Percentiles rank a stretch among this genome's conserved stretches.
phyloP scores from a whole-genome alignment of 2,888 invertebrate genomes.

The Ophonus ardosiacus region DNA sequence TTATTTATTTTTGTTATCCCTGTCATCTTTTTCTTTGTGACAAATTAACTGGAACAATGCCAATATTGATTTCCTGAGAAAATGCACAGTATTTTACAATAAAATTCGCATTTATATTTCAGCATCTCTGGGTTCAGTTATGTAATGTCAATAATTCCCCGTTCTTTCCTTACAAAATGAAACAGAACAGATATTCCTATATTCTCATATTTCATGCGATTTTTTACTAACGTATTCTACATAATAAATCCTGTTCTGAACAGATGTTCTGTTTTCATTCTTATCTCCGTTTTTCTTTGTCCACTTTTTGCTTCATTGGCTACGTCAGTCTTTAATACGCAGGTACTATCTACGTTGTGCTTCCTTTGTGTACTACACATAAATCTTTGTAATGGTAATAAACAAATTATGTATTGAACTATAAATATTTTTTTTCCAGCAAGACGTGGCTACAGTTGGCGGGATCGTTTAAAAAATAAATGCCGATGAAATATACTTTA shows the following conservation, averaged over 20 bases:
- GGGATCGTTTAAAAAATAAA: no score
- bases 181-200: background rate
- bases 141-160: conserved; percentile 15
- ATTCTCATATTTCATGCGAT: conserved; percentile 3
- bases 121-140: conserved; percentile 1
- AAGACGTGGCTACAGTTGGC: no score
- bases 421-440: background rate
- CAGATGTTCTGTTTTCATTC: conserved; percentile 44
- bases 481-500: no score
- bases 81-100: conserved; percentile 13
- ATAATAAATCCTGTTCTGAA: conserved; percentile 33
- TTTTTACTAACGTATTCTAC: conserved; percentile 18
- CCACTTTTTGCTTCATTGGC: conserved; percentile 33
- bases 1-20: background rate
- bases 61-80: conserved; percentile 8
- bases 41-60: background rate
- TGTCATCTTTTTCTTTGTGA: background rate
- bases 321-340: background rate
- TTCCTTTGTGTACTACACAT: background rate
- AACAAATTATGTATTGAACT: background rate
- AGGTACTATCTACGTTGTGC: background rate
- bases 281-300: conserved; percentile 6
- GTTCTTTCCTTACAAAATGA: conserved; percentile 1
- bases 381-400: background rate
- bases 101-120: conserved; percentile 8